Evolutionary conservation across 1,140 invertebrate genomes (phyloP), one percentile per base, ranked within the genome.

Genomic region (Goniozus legneri): DNA sequence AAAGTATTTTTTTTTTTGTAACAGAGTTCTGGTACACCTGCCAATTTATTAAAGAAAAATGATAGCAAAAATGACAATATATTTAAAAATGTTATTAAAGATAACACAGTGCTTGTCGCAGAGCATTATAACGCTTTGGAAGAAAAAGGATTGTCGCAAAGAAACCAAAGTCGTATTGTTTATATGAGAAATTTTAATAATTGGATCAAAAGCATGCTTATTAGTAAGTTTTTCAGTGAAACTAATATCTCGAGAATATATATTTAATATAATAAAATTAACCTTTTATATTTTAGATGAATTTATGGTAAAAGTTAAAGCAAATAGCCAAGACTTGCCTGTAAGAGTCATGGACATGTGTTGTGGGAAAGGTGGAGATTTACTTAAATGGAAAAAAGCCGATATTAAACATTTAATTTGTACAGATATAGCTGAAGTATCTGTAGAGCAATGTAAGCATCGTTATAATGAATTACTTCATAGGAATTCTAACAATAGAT

Each of bases 121-220:
- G 79, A 82, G 15, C 91, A 95, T 76, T 95, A 96, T 64, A 95
- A 96, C 74, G 77, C 83, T 27, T 63, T 92, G 3, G 81, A 87
- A 71, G 89, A 98, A 48, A 85, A 85, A 54, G 92, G 91, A 0
- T 67, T 92, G 7, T 81, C 79, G 34, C 82, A 85, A 51, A 77
- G 97, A 38, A 85, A 82, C 50, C 83, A 92, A 61, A 97, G 94
- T 31, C 82, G 89, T 16, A 98, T 99, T 54, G 88, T 93, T 61
- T 87, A 90, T 64, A 80, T 98, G 76, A 81, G 97, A 54, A 98
- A 97, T 75, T 97, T 98, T 66, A 98, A 99, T 71, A 99, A 99
- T 73, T 99, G 96, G 96, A 87, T 97, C 7, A 99, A 99, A 77
- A 89, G 91, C 71, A 91, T 94, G 77, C 76, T 97, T 1, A 97